Evolutionary conservation across 1,140 invertebrate species (phyloP).

Genomic region (Chlorops oryzae): DNA sequence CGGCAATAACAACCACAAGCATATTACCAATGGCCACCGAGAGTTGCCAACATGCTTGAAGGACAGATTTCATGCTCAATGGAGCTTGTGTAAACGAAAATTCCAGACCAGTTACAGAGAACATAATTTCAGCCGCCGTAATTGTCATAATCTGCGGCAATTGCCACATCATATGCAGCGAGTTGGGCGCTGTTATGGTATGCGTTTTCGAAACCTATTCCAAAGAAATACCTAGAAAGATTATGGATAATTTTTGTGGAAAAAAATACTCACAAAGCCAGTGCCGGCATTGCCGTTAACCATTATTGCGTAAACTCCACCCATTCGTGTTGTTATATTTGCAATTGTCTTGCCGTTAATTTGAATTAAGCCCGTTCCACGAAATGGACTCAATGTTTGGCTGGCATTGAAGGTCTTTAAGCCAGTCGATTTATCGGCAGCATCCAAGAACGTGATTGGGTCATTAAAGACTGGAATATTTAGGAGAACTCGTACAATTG

Average conservation of each 20-base stretch:
- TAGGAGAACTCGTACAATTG: constrained; percentile 25
- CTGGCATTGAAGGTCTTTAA: constrained; percentile 31
- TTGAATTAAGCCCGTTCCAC: constrained; percentile 44
- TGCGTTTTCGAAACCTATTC: constrained; percentile 6
- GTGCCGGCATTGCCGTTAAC: constrained; percentile 36
- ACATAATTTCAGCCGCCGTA: constrained; percentile 81
- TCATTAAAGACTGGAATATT: constrained; percentile 19
- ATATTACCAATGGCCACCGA: constrained; percentile 88
- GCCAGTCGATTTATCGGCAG: background rate
- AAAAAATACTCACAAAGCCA: constrained; percentile 10
- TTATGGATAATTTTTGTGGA: background rate
- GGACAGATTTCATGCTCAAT: constrained; percentile 83
- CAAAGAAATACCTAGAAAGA: background rate
- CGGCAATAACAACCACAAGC: constrained; percentile 64
- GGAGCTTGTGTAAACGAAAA: constrained; percentile 90
- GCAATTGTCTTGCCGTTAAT: constrained; percentile 34
- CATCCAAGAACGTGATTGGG: constrained; percentile 15
- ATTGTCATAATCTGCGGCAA: constrained; percentile 83
- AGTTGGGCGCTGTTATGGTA: constrained; percentile 59
- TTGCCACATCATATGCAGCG: constrained; percentile 74
- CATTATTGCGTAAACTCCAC: constrained; percentile 56
- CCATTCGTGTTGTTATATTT: constrained; percentile 48
- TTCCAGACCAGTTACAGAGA: constrained; percentile 84
- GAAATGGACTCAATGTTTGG: constrained; percentile 42
- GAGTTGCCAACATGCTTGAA: constrained; percentile 84